A percentile compares a stretch with the other conserved stretches of the same genome.
These are phyloP conservation scores for Dusona sp. DNA, from an alignment of 2,888 invertebrate species.

Conservation along the genomic window DNA sequence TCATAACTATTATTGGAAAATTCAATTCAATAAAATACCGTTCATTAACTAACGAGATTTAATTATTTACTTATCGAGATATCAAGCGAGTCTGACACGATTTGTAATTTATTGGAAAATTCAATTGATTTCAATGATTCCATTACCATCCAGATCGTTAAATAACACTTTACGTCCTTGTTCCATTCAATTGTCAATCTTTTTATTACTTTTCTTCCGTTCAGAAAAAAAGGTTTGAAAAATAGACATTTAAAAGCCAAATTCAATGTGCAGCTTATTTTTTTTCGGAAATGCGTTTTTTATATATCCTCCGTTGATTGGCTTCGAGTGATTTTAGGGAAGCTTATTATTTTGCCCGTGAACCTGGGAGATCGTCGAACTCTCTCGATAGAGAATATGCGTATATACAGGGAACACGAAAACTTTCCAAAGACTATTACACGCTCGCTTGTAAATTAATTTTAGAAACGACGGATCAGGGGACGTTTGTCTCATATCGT, in stretches of 20 bases:
- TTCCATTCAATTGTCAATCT: background rate
- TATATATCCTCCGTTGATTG: background rate
- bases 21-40: constrained; percentile 6
- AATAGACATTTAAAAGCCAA: background rate
- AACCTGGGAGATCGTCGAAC: constrained; percentile 50
- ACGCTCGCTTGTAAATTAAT: constrained; percentile 64
- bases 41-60: too few relatives aligned
- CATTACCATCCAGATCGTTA: background rate
- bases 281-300: background rate
- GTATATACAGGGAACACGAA: background rate
- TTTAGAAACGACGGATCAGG: constrained; percentile 68
- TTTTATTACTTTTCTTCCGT: background rate
- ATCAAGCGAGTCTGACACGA: background rate
- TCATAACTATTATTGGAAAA: constrained; percentile 18
- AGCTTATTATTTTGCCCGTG: constrained; percentile 41
- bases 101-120: background rate
- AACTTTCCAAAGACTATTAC: constrained; percentile 16
- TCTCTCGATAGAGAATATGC: background rate
- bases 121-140: background rate
- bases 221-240: background rate
- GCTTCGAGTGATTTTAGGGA: background rate
- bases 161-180: background rate
- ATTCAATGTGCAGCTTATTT: background rate
- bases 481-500: constrained; percentile 62
- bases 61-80: background rate